Conservation (phyloP, 2,888 invertebrate genomes). For the Microplitis deprimator region DNA sequence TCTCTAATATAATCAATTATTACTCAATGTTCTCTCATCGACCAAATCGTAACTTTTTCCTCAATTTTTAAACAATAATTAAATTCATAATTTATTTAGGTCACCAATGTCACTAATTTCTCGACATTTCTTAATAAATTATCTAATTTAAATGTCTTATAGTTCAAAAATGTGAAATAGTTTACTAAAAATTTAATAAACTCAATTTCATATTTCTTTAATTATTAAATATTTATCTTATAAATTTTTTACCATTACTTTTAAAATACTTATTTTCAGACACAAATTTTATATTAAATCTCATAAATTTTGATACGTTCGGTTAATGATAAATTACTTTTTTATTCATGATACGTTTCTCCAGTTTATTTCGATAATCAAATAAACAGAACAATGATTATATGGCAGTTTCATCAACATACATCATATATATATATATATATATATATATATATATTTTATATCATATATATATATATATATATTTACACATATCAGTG, state of each 20-base stretch:
- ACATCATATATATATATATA: not conserved
- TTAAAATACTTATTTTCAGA: too few relatives aligned
- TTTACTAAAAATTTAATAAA: not conserved
- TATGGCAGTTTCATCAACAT: not conserved
- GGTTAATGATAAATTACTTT: not conserved
- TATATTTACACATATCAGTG: not conserved
- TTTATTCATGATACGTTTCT: not conserved
- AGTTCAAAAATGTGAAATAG: not conserved
- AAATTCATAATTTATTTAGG: not conserved
- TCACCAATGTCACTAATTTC: not conserved
- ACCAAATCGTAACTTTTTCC: too few relatives aligned
- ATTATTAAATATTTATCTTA: not conserved
- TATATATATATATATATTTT: too few relatives aligned
- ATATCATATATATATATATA: too few relatives aligned
- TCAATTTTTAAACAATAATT: too few relatives aligned
- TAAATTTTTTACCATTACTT: not conserved
- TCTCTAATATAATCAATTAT: not conserved
- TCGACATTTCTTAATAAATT: not conserved
- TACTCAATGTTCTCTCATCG: too few relatives aligned
- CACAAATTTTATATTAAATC: too few relatives aligned
- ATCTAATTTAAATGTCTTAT: not conserved
- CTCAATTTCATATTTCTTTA: too few relatives aligned
- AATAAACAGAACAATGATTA: not conserved
- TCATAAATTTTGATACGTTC: not conserved
- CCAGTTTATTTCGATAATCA: not conserved